Evolutionary conservation across 2,888 invertebrate genomes (phyloP), one percentile per base, ranked within the genome.

Genomic region (Volucella bombylans): DNA sequence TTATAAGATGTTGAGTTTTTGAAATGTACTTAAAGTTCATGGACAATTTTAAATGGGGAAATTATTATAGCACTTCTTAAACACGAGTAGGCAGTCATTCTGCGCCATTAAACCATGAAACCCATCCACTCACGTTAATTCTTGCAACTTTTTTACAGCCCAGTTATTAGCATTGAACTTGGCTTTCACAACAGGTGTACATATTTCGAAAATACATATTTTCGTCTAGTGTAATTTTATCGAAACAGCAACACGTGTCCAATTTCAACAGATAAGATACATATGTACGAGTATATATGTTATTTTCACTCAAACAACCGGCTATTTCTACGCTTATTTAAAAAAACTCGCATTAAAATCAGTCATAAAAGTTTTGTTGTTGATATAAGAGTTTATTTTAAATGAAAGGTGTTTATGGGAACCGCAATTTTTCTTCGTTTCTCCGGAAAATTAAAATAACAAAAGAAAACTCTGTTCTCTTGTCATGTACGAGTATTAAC

Each of bases 321-420:
- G 31, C 31, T 31, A 6, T 31, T 31, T 31, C 31, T 31, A 31
- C 31, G 4, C 6, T 31, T n/a, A 49, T 49, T 14, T 14, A 8
- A 6, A 23, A 8, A 9, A 12, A 10, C 2, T 41, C 12, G 18
- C 43, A 45, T 61, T 23, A 8, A 3, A 61, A 61, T 31, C 9
- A 45, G 18, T 64, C 64, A 49, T 39, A 49, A 39, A 49, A 49
- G 14, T 49, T 18, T 38, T 6, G 38, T 43, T 67, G 67, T 55
- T 67, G 41, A 55, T 45, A 38, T 43, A 38, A 54, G 54, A 54
- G 31, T 38, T 68, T 31, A 43, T 45, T 68, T 68, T 11, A 15
- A 45, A 45, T 55, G 45, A 31, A 68, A 55, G 43, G 43, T 68
- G 31, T 68, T 68, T 68, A 68, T 68, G 45, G 49, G 8, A n/a